Percentiles rank a stretch among this genome's conserved stretches.
Evolutionary conservation across 2,888 invertebrate species (phyloP).

Genomic region (Keiferia lycopersicella): DNA sequence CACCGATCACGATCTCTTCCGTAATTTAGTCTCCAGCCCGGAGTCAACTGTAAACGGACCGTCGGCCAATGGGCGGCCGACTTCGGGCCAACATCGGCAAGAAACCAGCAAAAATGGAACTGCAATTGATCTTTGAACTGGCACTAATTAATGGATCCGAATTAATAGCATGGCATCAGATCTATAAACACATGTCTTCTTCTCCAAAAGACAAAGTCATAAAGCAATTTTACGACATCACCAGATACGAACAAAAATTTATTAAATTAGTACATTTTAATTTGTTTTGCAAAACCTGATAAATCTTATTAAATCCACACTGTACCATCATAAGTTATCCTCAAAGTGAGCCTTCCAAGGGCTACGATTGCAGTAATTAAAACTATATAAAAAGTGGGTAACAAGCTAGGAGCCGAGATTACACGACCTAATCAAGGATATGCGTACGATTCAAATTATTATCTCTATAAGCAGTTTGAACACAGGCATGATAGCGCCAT

Average conservation of each 20-base stretch:
- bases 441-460: slow-evolving; percentile 6
- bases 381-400: background rate
- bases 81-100: background rate
- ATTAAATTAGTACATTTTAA: background rate
- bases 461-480: slow-evolving; percentile 9
- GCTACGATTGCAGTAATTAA: slow-evolving; percentile 3
- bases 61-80: background rate
- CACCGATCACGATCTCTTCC: slow-evolving; percentile 41
- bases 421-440: slow-evolving; percentile 9
- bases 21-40: slow-evolving; percentile 40
- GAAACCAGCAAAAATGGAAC: slow-evolving; percentile 19
- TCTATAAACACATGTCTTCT: background rate
- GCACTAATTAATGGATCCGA: background rate
- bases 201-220: background rate
- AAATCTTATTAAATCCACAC: background rate
- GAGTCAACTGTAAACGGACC: slow-evolving; percentile 23
- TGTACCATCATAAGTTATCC: background rate
- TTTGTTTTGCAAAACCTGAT: background rate
- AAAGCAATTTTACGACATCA: background rate
- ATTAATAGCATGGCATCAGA: background rate
- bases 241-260: background rate
- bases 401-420: background rate
- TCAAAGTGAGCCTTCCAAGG: background rate
- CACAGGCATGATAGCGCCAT: slow-evolving; percentile 12
- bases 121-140: slow-evolving; percentile 24